Evolutionary conservation across 2,113 vertebrate species (phyloP), one percentile per base, ranked within the genome.

Genomic region (Epinephelus fuscoguttatus): DNA sequence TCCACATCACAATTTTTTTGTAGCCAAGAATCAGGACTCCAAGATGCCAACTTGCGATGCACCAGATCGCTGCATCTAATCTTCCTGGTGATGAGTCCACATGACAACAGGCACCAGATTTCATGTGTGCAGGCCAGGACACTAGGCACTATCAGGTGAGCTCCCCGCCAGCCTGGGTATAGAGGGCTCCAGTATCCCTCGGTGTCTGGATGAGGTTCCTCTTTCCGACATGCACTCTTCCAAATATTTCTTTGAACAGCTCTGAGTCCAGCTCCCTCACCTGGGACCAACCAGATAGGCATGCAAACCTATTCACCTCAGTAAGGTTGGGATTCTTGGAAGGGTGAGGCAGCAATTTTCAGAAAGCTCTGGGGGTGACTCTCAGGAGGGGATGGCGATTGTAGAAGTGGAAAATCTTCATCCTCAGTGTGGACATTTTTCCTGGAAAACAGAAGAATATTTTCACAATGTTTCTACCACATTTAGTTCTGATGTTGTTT

Each of bases 221-320:
- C 45, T 40, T 77, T 59, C 52, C 45, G 3, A 76, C 33, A 67
- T 40, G 14, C 33, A 55, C 19, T 27, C 47, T 19, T 50, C 52
- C 37, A 50, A 17, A 4, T 6, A 75, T 45, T 30, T 25, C 15
- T 78, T 45, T 68, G 42, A 81, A 50, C 45, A 27, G 27, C 74
- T 78, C 30, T 61, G 27, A 61, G 27, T 52, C 25, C 25, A 50
- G 12, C 63, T 6, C 19, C 37, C 17, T n/a, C 52, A 63, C 53
- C 45, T 23, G 7, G 4, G 40, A 61, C 27, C 25, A 67, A 37
- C 66, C 66, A 25, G 27, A 49, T 1, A 9, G 27, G 3, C 19
- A 56, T 6, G 17, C 9, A 57, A 30, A 59, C 37, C 23, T 8
- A 27, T 77, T 53, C 21, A 18, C 25, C 53, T 42, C 1, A 33